These are phyloP conservation scores for Aphidius ervi DNA, from an alignment of 1,140 invertebrate species.

Conservation along the genomic window DNA sequence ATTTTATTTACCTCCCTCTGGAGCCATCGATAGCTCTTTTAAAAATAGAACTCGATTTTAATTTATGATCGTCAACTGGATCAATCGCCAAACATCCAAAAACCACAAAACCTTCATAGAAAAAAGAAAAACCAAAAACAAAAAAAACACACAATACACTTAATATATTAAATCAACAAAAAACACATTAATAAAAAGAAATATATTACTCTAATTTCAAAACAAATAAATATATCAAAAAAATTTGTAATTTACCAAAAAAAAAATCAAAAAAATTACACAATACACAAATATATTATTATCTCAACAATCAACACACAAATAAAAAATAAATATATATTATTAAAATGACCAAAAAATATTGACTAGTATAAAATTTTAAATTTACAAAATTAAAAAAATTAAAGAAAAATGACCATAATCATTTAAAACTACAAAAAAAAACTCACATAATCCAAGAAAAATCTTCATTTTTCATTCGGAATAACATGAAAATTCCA, in stretches of 20 bases:
- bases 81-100: conserved; percentile 36
- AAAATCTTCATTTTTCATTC: too few species aligned
- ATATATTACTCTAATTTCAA: too few species aligned
- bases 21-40: conserved; percentile 47
- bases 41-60: conserved; percentile 39
- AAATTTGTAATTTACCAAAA: too few species aligned
- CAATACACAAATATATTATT: too few species aligned
- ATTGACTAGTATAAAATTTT: conserved; percentile 22
- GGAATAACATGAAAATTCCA: background rate
- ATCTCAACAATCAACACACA: too few species aligned
- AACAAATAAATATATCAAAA: too few species aligned
- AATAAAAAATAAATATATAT: conserved; percentile 26
- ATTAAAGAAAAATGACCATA: conserved; percentile 20
- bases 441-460: conserved; percentile 37
- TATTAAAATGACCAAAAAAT: conserved; percentile 18
- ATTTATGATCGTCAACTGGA: conserved; percentile 28
- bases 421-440: conserved; percentile 40
- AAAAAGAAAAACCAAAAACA: conserved; percentile 9
- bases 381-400: conserved; percentile 1
- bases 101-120: conserved; percentile 11
- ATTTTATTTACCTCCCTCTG: conserved; percentile 3
- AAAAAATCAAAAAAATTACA: too few species aligned
- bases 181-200: background rate
- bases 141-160: background rate
- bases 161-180: background rate